phyloP scores from a whole-genome alignment of 2,797 vertebrate genomes.

The Aeoliscus strigatus region DNA sequence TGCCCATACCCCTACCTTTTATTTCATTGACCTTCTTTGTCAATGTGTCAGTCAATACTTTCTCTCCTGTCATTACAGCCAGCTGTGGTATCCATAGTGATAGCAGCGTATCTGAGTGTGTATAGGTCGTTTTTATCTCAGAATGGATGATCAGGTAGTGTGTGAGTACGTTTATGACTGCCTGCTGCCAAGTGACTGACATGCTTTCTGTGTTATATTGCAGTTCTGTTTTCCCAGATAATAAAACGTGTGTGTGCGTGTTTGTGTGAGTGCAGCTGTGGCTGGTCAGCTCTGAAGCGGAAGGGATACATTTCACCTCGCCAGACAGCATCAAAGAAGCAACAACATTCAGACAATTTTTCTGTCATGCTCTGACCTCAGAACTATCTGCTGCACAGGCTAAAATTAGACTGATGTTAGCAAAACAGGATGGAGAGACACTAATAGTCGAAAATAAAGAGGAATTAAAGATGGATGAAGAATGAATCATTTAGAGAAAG shows the following conservation, averaged over 20 bases:
- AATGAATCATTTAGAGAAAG: too few species aligned
- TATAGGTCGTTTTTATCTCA: slow-evolving; percentile 5
- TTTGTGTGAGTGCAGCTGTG: neutral
- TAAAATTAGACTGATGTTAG: slow-evolving; percentile 37
- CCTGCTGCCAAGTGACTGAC: neutral
- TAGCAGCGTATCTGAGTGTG: slow-evolving; percentile 1
- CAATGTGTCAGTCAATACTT: neutral
- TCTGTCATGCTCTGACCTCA: slow-evolving; percentile 32
- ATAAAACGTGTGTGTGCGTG: neutral
- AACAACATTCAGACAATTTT: slow-evolving; percentile 28
- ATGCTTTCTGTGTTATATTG: too few species aligned
- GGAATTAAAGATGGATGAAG: neutral
- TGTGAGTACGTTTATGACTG: neutral
- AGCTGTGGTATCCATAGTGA: neutral
- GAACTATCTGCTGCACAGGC: slow-evolving; percentile 27
- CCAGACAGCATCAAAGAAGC: slow-evolving; percentile 24
- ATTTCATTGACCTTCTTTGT: too few species aligned
- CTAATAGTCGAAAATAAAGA: neutral
- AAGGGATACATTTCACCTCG: slow-evolving; percentile 32
- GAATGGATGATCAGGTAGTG: slow-evolving; percentile 7
- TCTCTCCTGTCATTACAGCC: neutral
- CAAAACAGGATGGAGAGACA: slow-evolving; percentile 8
- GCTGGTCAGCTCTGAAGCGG: slow-evolving; percentile 11
- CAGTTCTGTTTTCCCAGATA: too few species aligned
- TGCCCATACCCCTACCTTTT: neutral